These are phyloP conservation scores for Xestoiulus laeticollis DNA, from an alignment of 2,888 invertebrate species.

Conservation along the genomic window DNA sequence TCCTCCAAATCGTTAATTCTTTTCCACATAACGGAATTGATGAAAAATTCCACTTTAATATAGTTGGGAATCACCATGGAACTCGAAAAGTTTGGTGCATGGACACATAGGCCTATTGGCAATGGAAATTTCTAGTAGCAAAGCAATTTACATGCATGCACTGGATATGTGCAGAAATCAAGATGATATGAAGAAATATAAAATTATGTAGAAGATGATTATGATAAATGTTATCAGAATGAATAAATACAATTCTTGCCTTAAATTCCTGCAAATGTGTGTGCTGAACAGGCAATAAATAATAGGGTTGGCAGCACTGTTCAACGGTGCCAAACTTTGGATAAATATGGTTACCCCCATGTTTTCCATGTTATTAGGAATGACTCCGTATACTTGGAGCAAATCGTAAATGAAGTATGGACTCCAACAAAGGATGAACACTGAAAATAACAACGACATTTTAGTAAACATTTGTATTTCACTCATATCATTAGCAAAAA, in stretches of 20 bases:
- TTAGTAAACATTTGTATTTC: not conserved
- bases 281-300: conserved; percentile 95
- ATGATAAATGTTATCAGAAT: not conserved
- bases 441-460: conserved; percentile 67
- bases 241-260: conserved; percentile 68
- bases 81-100: not conserved
- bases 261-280: conserved; percentile 82
- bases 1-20: not conserved
- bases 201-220: not conserved
- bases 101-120: not conserved
- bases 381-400: conserved; percentile 85
- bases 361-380: conserved; percentile 80
- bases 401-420: conserved; percentile 93
- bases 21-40: not conserved
- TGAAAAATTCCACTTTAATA: not conserved
- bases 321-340: conserved; percentile 88
- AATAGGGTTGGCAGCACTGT: conserved; percentile 93
- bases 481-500: not conserved
- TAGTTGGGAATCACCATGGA: not conserved
- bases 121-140: not conserved
- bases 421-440: conserved; percentile 94
- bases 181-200: not conserved
- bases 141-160: not conserved
- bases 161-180: not conserved
- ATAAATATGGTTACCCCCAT: conserved; percentile 88